Evolutionary conservation across 92 coral and sea anemone genomes (phyloP).

Genomic region (Porites cylindrica): DNA sequence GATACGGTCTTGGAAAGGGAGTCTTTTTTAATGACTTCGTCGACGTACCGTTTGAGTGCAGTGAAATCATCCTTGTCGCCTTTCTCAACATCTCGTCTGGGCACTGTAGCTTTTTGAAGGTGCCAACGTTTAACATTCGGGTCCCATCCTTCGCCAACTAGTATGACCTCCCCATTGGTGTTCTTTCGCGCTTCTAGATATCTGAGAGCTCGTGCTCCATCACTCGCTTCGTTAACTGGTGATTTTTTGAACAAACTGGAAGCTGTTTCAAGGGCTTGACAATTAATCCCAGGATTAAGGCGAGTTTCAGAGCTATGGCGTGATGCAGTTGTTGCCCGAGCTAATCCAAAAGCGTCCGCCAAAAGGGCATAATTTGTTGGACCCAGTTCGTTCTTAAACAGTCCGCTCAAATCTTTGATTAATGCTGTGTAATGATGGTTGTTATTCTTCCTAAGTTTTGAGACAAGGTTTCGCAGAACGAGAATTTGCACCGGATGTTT

Average conservation of each 20-base stretch:
- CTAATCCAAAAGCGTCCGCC: slow-evolving; percentile 50
- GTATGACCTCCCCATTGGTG: slow-evolving; percentile 41
- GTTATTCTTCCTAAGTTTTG: slow-evolving; percentile 40
- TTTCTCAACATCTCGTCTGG: slow-evolving; percentile 26
- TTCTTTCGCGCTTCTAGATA: slow-evolving; percentile 36
- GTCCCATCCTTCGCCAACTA: slow-evolving; percentile 60
- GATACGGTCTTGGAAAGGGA: slow-evolving; percentile 48
- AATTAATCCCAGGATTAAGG: slow-evolving; percentile 51
- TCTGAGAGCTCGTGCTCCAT: slow-evolving; percentile 62
- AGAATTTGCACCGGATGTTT: slow-evolving; percentile 53
- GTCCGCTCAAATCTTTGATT: slow-evolving; percentile 65
- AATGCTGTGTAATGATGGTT: slow-evolving; percentile 50
- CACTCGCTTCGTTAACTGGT: slow-evolving; percentile 60
- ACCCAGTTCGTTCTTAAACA: slow-evolving; percentile 67
- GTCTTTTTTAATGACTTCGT: slow-evolving; percentile 35
- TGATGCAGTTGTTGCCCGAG: slow-evolving; percentile 48
- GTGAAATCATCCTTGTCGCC: slow-evolving; percentile 68
- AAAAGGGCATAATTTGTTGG: slow-evolving; percentile 58
- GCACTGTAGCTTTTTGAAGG: slow-evolving; percentile 7
- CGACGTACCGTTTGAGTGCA: slow-evolving; percentile 51
- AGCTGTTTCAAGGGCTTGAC: slow-evolving; percentile 22
- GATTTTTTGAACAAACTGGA: slow-evolving; percentile 31
- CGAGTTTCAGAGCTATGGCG: slow-evolving; percentile 23
- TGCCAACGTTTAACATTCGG: slow-evolving; percentile 49
- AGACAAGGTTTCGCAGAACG: slow-evolving; percentile 56